Evolutionary conservation across 2,888 invertebrate species (phyloP).

Genomic region (Cephus sareptanus): DNA sequence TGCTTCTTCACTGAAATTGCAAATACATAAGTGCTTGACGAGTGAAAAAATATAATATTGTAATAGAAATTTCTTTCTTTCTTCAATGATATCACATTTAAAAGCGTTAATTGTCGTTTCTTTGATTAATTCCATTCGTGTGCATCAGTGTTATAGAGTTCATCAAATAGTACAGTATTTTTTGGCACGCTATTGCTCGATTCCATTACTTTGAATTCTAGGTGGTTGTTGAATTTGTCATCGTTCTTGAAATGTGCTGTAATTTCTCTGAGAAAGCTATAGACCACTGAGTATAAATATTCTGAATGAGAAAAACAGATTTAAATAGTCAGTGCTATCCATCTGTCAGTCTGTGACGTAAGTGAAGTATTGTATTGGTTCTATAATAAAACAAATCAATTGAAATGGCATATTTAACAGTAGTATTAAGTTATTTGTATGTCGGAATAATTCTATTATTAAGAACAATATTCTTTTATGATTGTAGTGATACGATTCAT

Average conservation of each 20-base stretch:
- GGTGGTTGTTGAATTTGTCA: neutral
- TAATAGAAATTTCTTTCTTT: too few species aligned
- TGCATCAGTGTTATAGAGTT: neutral
- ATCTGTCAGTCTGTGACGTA: constrained; percentile 55
- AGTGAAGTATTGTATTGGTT: constrained; percentile 60
- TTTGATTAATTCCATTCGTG: neutral
- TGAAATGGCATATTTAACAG: constrained; percentile 11
- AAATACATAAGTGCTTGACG: too few species aligned
- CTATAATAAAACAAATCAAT: constrained; percentile 56
- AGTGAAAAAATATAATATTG: too few species aligned
- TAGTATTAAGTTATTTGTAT: neutral
- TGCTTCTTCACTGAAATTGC: constrained; percentile 43
- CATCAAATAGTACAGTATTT: neutral
- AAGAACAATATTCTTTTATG: neutral
- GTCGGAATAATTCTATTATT: neutral
- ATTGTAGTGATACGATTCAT: neutral
- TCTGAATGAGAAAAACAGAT: constrained; percentile 26
- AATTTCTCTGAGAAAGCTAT: constrained; percentile 50
- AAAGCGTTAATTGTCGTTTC: neutral
- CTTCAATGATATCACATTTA: neutral
- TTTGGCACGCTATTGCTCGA: neutral
- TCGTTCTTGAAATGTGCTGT: constrained; percentile 34
- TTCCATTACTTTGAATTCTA: neutral
- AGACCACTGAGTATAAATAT: constrained; percentile 37
- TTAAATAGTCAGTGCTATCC: constrained; percentile 52